Base-by-base conservation (phyloP, 2,888 invertebrate species). In the Epistrophe eligans region DNA sequence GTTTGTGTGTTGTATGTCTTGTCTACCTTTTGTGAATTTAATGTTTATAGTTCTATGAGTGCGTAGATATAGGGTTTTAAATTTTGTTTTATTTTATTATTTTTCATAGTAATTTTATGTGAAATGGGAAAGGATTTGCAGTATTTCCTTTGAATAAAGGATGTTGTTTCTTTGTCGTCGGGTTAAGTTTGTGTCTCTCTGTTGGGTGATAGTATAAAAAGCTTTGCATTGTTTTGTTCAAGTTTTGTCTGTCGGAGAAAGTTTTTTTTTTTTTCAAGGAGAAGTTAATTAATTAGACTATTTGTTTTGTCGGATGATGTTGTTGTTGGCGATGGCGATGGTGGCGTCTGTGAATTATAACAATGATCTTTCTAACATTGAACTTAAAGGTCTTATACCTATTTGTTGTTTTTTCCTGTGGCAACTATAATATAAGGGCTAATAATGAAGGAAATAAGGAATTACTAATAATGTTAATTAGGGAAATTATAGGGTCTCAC, bases 81-180 rank as follows among this genome's bases (percentile, higher is more conserved):
- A 1, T 38, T 15, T 38, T 55, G 28, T 7, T 55, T 50, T 35
- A 50, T 67, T 15, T 50, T 13, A 50, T 50, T 15, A 13, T 24
- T 52, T 52, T 52, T 70, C 3, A 38, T 50, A 57, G 77, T 43
- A 79, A 74, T 79, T 79, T 81, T 50, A 87, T 79, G 74, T 79
- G 79, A 62, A 28, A 79, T 72, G 79, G 48, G 48, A 67, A 76
- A 87, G 76, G 83, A 87, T 83, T 83, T 83, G 66, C 79, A 83
- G 83, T 48, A 76, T 83, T 79, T 87, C 43, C 79, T 79, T 79
- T 83, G 82, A 77, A 28, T 15, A 19, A 28, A 28, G 17, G 35
- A 66, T 38, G 40, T 43, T 62, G 43, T 40, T 10, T 60, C 71
- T 35, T 38, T 24, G 24, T 24, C 24, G 48, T 57, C 10, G 7